phyloP scores from a whole-genome alignment of 2,888 invertebrate genomes.

The Tortrix viridana region DNA sequence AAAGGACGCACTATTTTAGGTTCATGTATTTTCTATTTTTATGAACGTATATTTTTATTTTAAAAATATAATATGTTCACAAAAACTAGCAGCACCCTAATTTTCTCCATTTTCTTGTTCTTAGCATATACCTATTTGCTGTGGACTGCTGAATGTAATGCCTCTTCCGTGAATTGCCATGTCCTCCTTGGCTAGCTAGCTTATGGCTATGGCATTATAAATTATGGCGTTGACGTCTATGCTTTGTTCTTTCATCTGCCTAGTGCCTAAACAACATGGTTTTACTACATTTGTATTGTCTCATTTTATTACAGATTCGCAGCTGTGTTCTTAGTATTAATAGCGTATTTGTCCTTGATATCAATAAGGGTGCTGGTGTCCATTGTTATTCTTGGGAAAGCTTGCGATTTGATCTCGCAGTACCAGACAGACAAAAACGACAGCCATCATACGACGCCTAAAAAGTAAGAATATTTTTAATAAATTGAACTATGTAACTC shows the following conservation, averaged over 20 bases:
- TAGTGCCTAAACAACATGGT: not conserved
- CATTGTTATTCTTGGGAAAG: constrained; percentile 94
- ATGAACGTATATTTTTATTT: no score
- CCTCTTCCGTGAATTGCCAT: no score
- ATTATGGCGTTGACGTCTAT: not conserved
- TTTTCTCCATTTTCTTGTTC: no score
- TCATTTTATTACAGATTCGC: constrained; percentile 78
- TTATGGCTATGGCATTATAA: no score
- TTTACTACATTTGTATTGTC: not conserved
- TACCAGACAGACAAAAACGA: constrained; percentile 85
- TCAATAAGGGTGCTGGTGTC: constrained; percentile 92
- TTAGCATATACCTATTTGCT: no score
- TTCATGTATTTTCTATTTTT: no score
- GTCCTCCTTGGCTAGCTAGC: no score
- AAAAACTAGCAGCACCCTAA: no score
- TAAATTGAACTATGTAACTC: not conserved
- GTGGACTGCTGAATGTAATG: no score
- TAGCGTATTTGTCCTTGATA: constrained; percentile 91
- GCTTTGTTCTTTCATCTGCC: not conserved
- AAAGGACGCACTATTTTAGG: no score
- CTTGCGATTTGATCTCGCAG: constrained; percentile 93
- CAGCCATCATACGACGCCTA: constrained; percentile 73
- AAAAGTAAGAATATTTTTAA: constrained; percentile 59
- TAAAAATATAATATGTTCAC: no score
- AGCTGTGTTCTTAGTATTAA: constrained; percentile 87